Base-by-base conservation (phyloP, 2,113 vertebrate species). In the Lamprotornis superbus region DNA sequence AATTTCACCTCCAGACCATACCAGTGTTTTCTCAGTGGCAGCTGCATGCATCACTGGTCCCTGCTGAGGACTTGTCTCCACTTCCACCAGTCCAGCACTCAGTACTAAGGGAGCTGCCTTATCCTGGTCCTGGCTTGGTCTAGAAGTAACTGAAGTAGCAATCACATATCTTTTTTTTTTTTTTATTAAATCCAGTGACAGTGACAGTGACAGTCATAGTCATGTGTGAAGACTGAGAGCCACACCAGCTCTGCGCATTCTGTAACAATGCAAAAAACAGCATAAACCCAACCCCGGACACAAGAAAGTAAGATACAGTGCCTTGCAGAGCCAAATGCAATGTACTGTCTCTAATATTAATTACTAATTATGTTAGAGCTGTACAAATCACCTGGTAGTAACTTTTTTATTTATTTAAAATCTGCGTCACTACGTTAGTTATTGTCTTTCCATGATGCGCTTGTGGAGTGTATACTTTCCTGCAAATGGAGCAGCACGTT, bases 391-490 rank as follows among this genome's bases (percentile, higher is more conserved):
- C 71, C 68, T 95, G 42, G 47, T 55, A 69, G 47, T 47, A 82
- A 76, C 63, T 44, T 86, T 83, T 68, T 42, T 65, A 50, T 93
- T 96, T 96, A 92, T 83, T 71, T 89, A 15, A 93, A 90, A 5
- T 68, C 59, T 95, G 94, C 87, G 64, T 96, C 94, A 95, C 49
- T 71, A 13, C 56, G 83, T 78, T 23, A 92, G 69, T 94, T 95
- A 83, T 15, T 88, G 85, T 15, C 76, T 92, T 95, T 97, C 92
- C 92, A 46, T 95, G 92, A 94, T 92, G 94, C 64, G 55, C 73
- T 82, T 49, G 37, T 17, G 49, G 69, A 86, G 64, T 7, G 5
- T 65, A 40, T 35, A 46, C 52, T 64, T 78, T 42, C 65, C 80
- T 46, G 64, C 47, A 92, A 83, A 59, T 0, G 1, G 46, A 74